Base-by-base conservation (phyloP, 2,888 invertebrate genomes). In the Monochamus alternatus region DNA sequence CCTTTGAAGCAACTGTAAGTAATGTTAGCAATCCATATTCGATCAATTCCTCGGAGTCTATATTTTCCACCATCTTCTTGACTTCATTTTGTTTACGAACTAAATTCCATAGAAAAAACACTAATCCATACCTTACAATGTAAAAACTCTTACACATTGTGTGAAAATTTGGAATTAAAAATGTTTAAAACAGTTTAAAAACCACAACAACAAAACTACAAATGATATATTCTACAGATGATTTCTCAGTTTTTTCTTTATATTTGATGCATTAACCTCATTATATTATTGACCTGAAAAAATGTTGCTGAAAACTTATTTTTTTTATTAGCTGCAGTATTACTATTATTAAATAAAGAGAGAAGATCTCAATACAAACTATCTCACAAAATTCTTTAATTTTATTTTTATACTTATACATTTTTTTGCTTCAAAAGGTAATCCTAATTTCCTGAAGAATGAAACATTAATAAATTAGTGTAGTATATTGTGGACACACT, bases 121-220 rank as follows among this genome's bases (percentile, higher is more conserved):
- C 69, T 69, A 69, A 69, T 69, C 22, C 30, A 30, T 62, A 69
- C 69, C 69, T 69, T 60, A 14, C 60, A 55, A 51, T 69, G 68
- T 60, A 60, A 69, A 47, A 60, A 69, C 47, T 60, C 47, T 8
- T 31, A 10, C 5, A 69, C 12, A 55, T 55, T 69, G 69, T 69
- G 69, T 69, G 69, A 60, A 60, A 69, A 69, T 69, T 69, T 69
- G 60, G 47, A 44, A 5, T 10, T 0, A 60, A 55, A 69, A 69
- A 69, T 69, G 69, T 51, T 69, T 69, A 59, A 43, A 66, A 69
- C 60, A 59, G 69, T 69, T 60, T 60, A 60, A 69, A 69, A 69
- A 62, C 43, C 5, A 30, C 60, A 31, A 66, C 55, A 52, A 66
- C 59, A 58, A 55, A 31, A 58, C 43, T 68, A 58, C 51, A 59